Conservation (phyloP, 2,797 vertebrate genomes). For the Denticeps clupeoides region DNA sequence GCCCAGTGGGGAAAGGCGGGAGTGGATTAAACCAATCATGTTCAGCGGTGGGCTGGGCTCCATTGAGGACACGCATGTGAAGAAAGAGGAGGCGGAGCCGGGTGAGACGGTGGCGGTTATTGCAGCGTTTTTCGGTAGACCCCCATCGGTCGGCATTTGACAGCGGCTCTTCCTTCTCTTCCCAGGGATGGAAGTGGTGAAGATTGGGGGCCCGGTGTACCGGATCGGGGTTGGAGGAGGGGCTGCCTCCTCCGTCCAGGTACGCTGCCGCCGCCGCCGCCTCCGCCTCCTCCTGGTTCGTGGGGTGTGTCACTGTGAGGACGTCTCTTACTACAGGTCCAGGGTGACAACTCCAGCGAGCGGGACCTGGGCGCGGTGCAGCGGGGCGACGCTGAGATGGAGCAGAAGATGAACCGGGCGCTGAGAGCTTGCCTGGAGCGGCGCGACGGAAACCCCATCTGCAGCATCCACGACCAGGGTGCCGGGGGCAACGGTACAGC, state of each 20-base stretch:
- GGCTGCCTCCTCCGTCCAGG: conserved; percentile 82
- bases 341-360: conserved; percentile 77
- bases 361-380: conserved; percentile 83
- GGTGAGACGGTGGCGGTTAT: conserved; percentile 45
- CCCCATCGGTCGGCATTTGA: neutral
- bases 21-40: conserved; percentile 93
- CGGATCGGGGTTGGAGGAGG: conserved; percentile 87
- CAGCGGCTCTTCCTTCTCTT: neutral
- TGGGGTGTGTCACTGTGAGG: neutral
- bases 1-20: conserved; percentile 65
- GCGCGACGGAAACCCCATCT: conserved; percentile 66
- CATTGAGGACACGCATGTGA: conserved; percentile 69
- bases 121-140: neutral
- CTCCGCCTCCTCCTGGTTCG: neutral
- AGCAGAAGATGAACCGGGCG: conserved; percentile 89
- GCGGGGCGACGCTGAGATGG: conserved; percentile 87
- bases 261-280: conserved; percentile 22
- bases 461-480: conserved; percentile 88
- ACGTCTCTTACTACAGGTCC: conserved; percentile 54
- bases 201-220: conserved; percentile 87
- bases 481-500: conserved; percentile 81
- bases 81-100: conserved; percentile 60
- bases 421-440: conserved; percentile 79
- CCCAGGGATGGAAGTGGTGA: conserved; percentile 83
- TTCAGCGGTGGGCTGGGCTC: conserved; percentile 84